These are phyloP conservation scores for Malacoraja senta DNA, from an alignment of 2,797 vertebrate species.

Conservation along the genomic window DNA sequence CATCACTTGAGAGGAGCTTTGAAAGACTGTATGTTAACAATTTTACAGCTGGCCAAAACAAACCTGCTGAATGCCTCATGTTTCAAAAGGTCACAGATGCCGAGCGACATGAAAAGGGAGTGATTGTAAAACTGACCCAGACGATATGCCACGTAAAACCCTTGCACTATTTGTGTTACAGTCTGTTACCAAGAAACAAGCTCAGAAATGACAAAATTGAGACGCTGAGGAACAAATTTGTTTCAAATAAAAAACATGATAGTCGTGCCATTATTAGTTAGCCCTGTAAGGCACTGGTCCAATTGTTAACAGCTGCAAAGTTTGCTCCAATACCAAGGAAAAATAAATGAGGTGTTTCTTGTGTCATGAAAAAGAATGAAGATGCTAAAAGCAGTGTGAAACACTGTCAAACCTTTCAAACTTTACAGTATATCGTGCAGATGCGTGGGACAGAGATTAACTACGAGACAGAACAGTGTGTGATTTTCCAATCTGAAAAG, in stretches of 20 bases:
- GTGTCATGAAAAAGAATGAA: background rate
- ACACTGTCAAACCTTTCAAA: background rate
- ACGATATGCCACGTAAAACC: constrained; percentile 46
- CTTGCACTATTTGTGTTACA: constrained; percentile 59
- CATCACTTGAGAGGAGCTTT: constrained; percentile 50
- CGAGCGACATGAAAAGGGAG: constrained; percentile 47
- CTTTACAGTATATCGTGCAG: too few relatives aligned
- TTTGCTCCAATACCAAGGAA: background rate
- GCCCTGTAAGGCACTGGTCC: constrained; percentile 47
- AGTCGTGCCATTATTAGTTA: constrained; percentile 47
- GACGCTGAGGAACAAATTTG: constrained; percentile 42
- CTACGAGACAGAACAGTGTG: background rate
- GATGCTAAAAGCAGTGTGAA: background rate
- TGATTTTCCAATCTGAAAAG: background rate
- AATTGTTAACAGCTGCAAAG: constrained; percentile 35
- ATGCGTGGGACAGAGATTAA: background rate
- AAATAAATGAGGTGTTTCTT: background rate
- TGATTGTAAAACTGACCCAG: constrained; percentile 51
- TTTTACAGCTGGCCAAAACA: constrained; percentile 56
- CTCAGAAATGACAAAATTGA: background rate
- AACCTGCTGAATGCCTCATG: constrained; percentile 51
- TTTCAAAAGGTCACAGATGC: constrained; percentile 54
- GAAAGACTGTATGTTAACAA: constrained; percentile 56
- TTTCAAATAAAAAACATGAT: constrained; percentile 41
- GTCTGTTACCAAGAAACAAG: background rate